Base-by-base conservation (phyloP, 30 jellyfish, hydroid and myxozoan genomes). In the Euphysa ruthae region DNA sequence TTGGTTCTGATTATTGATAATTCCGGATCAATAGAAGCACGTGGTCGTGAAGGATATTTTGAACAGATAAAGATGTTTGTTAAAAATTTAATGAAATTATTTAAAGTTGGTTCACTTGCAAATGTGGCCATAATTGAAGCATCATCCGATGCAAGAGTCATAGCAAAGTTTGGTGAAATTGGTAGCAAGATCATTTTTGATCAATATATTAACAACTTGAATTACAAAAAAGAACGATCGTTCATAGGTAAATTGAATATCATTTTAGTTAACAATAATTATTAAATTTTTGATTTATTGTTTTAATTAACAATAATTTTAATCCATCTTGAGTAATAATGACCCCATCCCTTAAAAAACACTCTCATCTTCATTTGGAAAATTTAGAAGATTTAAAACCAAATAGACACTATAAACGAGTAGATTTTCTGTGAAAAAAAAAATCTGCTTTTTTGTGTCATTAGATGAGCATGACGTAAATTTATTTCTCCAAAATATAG, bases 21-120 rank as follows among this genome's bases (percentile, higher is more conserved):
- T 50, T 84, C 95, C 50, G 95, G 95, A 20, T 84, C 95, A 16
- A 77, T 84, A 62, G 95, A 84, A 72, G 93, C 95, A 8, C 55
- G 71, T 6, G 92, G 82, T 21, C 84, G 85, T 14, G 93, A 77
- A 32, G 95, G 95, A 2, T 78, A 78, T 68, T 84, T 84, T 50
- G 27, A 58, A 14, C 71, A 84, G 35, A 71, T 84, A 69, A 84
- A 77, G 56, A 63, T 81, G 63, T 84, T 84, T 32, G 76, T 87
- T 63, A 84, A 84, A 51, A 79, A 70, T 6, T 61, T 84, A 56
- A 69, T 66, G 65, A 43, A 80, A 20, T 57, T 77, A 20, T 84
- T 84, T 73, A 63, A 73, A 35, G 81, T 84, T n/a, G 91, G 93
- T 10, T 33, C 66, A 4, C 55, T 52, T 8, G 93, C 95, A 5